Base-by-base conservation (phyloP, 2,888 invertebrate species). In the Agrochola macilenta region DNA sequence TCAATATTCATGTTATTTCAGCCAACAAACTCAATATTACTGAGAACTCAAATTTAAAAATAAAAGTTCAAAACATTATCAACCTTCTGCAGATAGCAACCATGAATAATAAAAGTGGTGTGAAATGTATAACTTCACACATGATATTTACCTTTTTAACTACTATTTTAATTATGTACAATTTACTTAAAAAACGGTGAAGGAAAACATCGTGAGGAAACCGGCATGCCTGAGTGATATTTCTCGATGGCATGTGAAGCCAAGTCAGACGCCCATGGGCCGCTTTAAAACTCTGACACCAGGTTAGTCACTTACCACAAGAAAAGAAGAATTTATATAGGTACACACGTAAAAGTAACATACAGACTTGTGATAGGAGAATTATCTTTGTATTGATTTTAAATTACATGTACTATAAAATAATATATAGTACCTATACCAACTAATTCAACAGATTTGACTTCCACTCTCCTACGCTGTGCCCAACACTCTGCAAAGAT, bases 61-160 rank as follows among this genome's bases (percentile, higher is more conserved):
- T 35, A 46, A 58, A 58, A 74, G 9, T 46, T 57, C 26, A 49
- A 26, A 39, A 58, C n/a, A 75, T 11, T 74, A 12, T 20, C 30
- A 30, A 43, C 7, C 7, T 39, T 23, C 11, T 57, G 3, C 3
- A 30, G 9, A 2, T 30, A 43, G 0, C 73, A 71, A 4, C n/a
- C 17, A 20, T 26, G 9, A 30, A 5, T 20, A 20, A 9, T 20
- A 8, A 26, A 20, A 73, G 23, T 54, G 3, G 5, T n/a, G 23
- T 39, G 1, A 30, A 17, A 54, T 43, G 20, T 9, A 30, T 9
- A 52, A 52, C 39, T 43, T 43, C 20, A 57, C 74, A 46, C 43
- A 35, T 23, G 0, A 52, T 49, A 30, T 23, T 52, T 52, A 69
- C 57, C 11, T 35, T 35, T 35, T 23, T 9, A 52, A 23, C n/a